phyloP scores from a whole-genome alignment of 2,113 vertebrate species.

The Talpa occidentalis region DNA sequence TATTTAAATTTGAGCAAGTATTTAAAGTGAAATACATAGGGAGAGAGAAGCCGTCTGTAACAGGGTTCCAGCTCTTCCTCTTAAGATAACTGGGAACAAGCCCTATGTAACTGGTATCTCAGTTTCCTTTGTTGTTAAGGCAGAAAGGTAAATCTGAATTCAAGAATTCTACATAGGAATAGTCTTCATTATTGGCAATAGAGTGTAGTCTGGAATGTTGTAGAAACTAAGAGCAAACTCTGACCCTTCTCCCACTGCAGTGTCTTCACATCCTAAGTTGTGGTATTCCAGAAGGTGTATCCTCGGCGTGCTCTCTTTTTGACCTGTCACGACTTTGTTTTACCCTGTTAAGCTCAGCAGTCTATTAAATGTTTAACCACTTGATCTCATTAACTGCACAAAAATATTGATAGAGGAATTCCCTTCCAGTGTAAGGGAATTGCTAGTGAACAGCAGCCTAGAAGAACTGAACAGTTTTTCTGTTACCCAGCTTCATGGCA shows the following conservation, averaged over 20 bases:
- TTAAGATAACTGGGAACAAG: background rate
- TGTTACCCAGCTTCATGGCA: background rate
- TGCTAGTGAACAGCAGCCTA: background rate
- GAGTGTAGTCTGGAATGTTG: background rate
- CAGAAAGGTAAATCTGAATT: background rate
- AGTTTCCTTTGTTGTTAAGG: background rate
- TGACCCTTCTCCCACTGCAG: accelerated
- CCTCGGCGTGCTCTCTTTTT: background rate
- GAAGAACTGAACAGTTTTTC: too few species aligned
- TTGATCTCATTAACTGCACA: conserved; percentile 41
- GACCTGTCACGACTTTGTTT: background rate
- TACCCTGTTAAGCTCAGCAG: background rate
- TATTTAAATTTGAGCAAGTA: conserved; percentile 12
- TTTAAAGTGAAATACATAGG: conserved; percentile 35
- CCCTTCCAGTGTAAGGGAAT: background rate
- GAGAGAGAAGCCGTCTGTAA: background rate
- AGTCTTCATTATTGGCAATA: background rate
- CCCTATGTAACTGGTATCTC: background rate
- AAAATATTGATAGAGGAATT: background rate
- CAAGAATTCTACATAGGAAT: background rate
- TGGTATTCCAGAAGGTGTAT: background rate
- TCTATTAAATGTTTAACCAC: background rate
- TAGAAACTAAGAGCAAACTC: background rate
- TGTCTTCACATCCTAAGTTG: background rate
- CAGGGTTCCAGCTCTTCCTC: background rate